Base-by-base conservation (phyloP, 2,113 vertebrate genomes). In the Cyprinodon brontotheroides region DNA sequence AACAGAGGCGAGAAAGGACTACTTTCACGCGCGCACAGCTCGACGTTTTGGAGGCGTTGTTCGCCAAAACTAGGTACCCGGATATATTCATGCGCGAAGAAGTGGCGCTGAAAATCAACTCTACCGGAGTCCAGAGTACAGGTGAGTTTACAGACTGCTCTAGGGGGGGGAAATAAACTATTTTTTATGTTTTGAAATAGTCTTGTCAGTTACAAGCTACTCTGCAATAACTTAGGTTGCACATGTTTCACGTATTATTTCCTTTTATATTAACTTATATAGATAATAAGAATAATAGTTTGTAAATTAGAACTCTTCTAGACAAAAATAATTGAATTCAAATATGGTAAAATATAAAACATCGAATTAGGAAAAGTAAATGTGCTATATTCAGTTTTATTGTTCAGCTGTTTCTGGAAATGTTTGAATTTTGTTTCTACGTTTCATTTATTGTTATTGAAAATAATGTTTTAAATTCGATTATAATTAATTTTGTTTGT, bases 81-180 rank as follows among this genome's bases (percentile, higher is more conserved):
- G 98, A 99, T 84, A 99, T 99, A 94, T 99, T 99, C 94, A 99
- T 99, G 97, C 92, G 98, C 57, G 98, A 99, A 84, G 98, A 99
- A 84, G 98, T 99, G 87, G 98, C 98, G 0, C 93, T 99, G 88
- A 99, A 99, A 93, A 99, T 99, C 92, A 99, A 99, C 89, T 92
- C n/a, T 98, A 84, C 97, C 96, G 0, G 97, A 99, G 84, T 99
- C 98, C 77, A 91, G 97, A 77, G 97, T 98, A 43, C 97, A 98
- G 96, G 97, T 97, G 95, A 93, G 94, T 67, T 1, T 2, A 47
- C 1, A 13, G 2, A 5, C 67, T 11, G 3, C 70, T 43, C 8
- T 10, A 39, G 9, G 14, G 20, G n/a, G 9, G 15, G 20, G 20
- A 53, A 9, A 10, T 20, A 53, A 20, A 1, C 10, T 20, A 20